These are phyloP conservation scores for Centroberyx gerrardi DNA, from an alignment of 2,797 vertebrate genomes.

Conservation along the genomic window DNA sequence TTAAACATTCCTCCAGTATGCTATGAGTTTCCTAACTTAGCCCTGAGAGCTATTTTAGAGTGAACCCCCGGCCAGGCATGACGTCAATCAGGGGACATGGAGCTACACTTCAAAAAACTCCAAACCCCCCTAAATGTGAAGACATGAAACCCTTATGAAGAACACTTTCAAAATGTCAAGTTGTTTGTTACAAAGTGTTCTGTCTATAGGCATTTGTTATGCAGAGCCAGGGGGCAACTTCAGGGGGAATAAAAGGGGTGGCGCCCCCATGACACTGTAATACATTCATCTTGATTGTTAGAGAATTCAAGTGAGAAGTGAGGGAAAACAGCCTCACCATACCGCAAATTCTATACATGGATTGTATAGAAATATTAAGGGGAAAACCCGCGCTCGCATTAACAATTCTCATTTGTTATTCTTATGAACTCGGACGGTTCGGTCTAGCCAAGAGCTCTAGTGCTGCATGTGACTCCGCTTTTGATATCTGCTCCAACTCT, in stretches of 20 bases:
- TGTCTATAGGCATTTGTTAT: constrained; percentile 1
- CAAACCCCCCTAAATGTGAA: constrained; percentile 50
- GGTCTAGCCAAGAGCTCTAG: no score
- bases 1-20: constrained; percentile 82
- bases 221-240: not conserved
- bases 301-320: no score
- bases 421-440: not conserved
- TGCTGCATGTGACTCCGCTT: no score
- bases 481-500: no score
- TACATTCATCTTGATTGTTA: not conserved
- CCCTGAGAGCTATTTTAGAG: constrained; percentile 84
- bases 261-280: constrained; percentile 6
- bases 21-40: constrained; percentile 83
- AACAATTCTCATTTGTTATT: not conserved
- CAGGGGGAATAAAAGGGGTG: no score
- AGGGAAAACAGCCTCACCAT: no score
- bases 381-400: no score
- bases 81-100: constrained; percentile 81
- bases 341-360: no score
- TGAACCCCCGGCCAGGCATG: constrained; percentile 76
- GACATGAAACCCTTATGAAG: constrained; percentile 41
- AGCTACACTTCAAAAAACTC: constrained; percentile 70
- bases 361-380: no score
- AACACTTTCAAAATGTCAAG: constrained; percentile 12
- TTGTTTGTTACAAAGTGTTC: constrained; percentile 13